A percentile compares a stretch with the other conserved stretches of the same genome.
Conservation (phyloP, 2,113 vertebrate species). For the Tachysurus fulvidraco region DNA sequence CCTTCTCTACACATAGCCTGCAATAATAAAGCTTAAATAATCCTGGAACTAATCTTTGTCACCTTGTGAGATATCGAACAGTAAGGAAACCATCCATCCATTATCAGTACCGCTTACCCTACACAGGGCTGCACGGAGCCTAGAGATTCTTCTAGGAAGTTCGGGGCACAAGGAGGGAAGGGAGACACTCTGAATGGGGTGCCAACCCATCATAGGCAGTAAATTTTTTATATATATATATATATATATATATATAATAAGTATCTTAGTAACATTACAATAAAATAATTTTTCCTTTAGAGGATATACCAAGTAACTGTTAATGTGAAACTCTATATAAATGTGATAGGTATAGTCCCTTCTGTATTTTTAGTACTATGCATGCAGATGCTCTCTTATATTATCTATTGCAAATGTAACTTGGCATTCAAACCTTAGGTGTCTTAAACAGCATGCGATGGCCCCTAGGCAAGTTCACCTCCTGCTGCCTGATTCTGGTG, state of each 20-base stretch:
- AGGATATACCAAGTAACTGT: background rate
- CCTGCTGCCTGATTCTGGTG: background rate
- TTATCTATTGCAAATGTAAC: constrained; percentile 4
- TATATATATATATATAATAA: background rate
- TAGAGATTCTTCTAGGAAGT: too few species aligned
- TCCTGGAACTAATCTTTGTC: background rate
- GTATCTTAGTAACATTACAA: background rate
- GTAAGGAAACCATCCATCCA: background rate
- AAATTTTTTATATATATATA: background rate
- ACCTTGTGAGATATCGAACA: background rate
- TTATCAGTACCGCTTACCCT: too few species aligned
- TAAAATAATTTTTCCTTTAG: background rate
- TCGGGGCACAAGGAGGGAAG: too few species aligned
- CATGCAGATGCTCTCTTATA: background rate
- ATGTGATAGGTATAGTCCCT: background rate
- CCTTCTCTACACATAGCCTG: background rate
- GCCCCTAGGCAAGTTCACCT: background rate
- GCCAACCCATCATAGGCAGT: too few species aligned
- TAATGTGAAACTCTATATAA: background rate
- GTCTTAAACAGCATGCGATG: background rate
- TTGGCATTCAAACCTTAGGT: constrained; percentile 1
- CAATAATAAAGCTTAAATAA: background rate
- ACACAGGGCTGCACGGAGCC: too few species aligned
- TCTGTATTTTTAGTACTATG: background rate
- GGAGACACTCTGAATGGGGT: too few species aligned